Evolutionary conservation across 2,113 vertebrate species (phyloP).

Genomic region (Ptyas mucosa): DNA sequence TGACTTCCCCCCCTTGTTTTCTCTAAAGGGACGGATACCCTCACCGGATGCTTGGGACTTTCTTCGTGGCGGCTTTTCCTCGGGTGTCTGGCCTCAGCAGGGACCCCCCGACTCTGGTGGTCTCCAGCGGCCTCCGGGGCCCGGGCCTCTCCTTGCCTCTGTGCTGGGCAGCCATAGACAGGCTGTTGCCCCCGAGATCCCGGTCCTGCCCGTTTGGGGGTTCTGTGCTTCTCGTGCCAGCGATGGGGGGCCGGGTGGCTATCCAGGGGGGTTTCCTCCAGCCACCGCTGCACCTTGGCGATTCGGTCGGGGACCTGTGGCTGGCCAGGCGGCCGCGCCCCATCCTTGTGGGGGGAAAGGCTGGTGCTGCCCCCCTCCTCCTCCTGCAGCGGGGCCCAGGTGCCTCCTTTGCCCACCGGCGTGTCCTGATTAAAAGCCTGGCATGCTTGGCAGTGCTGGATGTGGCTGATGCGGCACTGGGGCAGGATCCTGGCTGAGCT

Average conservation of each 20-base stretch:
- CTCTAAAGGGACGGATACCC: not conserved
- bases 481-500: not conserved
- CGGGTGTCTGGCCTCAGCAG: not conserved
- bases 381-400: not conserved
- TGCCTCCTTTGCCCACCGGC: not conserved
- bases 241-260: not conserved
- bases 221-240: not conserved
- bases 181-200: not conserved
- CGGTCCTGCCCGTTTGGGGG: not conserved
- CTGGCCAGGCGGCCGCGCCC: not conserved
- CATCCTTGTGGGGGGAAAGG: too few species aligned
- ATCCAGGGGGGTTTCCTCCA: not conserved
- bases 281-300: slow-evolving; percentile 7
- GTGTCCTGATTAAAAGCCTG: not conserved
- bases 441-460: not conserved
- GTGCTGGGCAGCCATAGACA: not conserved
- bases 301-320: not conserved
- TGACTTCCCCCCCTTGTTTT: fast-evolving
- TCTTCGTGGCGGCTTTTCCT: not conserved
- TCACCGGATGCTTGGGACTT: not conserved
- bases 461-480: not conserved
- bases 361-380: not conserved
- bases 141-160: not conserved
- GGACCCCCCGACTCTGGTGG: not conserved
- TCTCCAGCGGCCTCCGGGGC: not conserved